Conservation (phyloP, 2,797 vertebrate genomes). For the Urocyon cinereoargenteus region DNA sequence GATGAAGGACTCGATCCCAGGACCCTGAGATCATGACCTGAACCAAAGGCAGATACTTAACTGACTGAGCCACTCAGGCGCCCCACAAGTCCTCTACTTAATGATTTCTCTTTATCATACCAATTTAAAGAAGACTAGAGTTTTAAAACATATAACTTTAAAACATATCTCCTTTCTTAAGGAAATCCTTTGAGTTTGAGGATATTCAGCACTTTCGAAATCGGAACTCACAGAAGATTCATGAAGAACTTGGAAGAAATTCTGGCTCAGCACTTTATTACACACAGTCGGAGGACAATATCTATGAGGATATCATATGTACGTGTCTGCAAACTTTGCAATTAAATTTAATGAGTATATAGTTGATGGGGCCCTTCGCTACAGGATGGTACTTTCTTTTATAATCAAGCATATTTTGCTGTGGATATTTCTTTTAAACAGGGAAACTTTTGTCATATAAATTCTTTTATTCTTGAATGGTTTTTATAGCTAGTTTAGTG, state of each 20-base stretch:
- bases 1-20: too few relatives aligned
- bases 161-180: constrained; percentile 84
- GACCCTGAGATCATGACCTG: too few relatives aligned
- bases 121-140: constrained; percentile 59
- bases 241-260: constrained; percentile 86
- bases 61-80: too few relatives aligned
- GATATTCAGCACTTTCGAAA: constrained; percentile 92
- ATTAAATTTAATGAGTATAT: constrained; percentile 26
- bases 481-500: constrained; percentile 22
- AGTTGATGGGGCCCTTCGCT: constrained; percentile 24
- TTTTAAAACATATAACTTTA: constrained; percentile 53
- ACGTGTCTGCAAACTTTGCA: constrained; percentile 83
- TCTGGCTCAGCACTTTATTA: constrained; percentile 90
- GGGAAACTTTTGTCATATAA: constrained; percentile 3
- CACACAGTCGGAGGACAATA: constrained; percentile 96
- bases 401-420: background rate
- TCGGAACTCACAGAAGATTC: constrained; percentile 85
- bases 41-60: too few relatives aligned
- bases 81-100: background rate
- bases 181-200: constrained; percentile 99
- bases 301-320: constrained; percentile 98
- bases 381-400: constrained; percentile 48
- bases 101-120: background rate
- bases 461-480: constrained; percentile 28
- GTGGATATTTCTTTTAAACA: constrained; percentile 56